Evolutionary conservation across 2,113 vertebrate genomes (phyloP).

Genomic region (Paedocypris sp.): DNA sequence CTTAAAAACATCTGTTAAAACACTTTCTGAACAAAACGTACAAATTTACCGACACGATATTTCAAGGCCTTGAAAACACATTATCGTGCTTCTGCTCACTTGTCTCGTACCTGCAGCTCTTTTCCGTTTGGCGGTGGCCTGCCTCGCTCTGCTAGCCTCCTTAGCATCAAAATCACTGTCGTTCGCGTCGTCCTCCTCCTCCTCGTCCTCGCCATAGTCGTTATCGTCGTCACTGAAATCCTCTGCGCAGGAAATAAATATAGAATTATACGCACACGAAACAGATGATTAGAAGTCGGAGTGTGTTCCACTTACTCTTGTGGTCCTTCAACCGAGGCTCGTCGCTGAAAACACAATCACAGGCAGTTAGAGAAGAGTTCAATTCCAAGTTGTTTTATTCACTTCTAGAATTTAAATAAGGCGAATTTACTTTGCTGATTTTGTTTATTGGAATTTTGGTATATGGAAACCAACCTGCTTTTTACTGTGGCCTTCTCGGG

Average conservation of each 20-base stretch:
- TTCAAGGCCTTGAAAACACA: too few species aligned
- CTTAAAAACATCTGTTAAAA: too few species aligned
- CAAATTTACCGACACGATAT: too few species aligned
- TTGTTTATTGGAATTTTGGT: too few species aligned
- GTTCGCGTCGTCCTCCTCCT: conserved; percentile 67
- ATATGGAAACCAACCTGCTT: conserved; percentile 16
- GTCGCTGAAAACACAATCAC: conserved; percentile 11
- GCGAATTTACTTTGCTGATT: too few species aligned
- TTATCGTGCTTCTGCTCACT: too few species aligned
- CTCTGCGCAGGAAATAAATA: conserved; percentile 41
- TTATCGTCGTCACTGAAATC: conserved; percentile 76
- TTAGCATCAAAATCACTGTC: conserved; percentile 78
- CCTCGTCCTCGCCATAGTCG: conserved; percentile 61
- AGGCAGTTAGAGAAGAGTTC: too few species aligned
- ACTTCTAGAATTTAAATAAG: not conserved
- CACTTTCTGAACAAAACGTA: too few species aligned
- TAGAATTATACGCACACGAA: not conserved
- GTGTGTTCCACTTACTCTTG: conserved; percentile 27
- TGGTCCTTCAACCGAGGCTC: conserved; percentile 28
- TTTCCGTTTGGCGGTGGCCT: conserved; percentile 73
- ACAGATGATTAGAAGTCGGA: not conserved
- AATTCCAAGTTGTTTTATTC: too few species aligned
- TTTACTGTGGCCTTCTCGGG: conserved; percentile 74
- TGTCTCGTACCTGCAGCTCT: conserved; percentile 63
- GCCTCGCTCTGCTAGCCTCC: conserved; percentile 76